Evolutionary conservation across 2,797 vertebrate genomes (phyloP).

Genomic region (Gorsachius magnificus): DNA sequence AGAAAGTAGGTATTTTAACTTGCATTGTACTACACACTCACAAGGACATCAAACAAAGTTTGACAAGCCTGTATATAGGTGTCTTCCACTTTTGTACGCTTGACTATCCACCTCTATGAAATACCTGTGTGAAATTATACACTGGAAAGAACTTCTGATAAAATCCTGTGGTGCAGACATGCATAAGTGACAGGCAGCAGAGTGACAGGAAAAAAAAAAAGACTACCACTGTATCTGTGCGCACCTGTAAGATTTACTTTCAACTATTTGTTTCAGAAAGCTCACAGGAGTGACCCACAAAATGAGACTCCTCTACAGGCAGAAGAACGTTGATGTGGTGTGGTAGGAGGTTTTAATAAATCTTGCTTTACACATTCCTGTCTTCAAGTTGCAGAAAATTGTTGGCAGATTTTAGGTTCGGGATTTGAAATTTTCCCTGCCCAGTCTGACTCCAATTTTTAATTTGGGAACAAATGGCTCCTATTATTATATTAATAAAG

Average conservation of each 20-base stretch:
- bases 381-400: neutral
- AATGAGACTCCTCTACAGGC: neutral
- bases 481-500: neutral
- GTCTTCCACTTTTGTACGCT: rapidly evolving
- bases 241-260: neutral
- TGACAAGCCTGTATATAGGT: rapidly evolving
- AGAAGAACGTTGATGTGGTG: neutral
- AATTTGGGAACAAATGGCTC: neutral
- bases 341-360: neutral
- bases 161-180: neutral
- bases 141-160: neutral
- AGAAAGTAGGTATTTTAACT: neutral
- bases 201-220: neutral
- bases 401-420: neutral
- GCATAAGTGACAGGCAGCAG: neutral
- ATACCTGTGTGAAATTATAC: neutral
- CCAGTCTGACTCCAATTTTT: neutral
- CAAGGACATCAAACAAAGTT: neutral
- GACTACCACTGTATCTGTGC: neutral
- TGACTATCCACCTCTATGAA: neutral
- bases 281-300: neutral
- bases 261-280: neutral
- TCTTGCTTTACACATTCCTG: neutral
- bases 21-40: neutral
- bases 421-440: neutral